phyloP scores from a whole-genome alignment of 1,140 invertebrate genomes.

The Mactra quadrangularis region DNA sequence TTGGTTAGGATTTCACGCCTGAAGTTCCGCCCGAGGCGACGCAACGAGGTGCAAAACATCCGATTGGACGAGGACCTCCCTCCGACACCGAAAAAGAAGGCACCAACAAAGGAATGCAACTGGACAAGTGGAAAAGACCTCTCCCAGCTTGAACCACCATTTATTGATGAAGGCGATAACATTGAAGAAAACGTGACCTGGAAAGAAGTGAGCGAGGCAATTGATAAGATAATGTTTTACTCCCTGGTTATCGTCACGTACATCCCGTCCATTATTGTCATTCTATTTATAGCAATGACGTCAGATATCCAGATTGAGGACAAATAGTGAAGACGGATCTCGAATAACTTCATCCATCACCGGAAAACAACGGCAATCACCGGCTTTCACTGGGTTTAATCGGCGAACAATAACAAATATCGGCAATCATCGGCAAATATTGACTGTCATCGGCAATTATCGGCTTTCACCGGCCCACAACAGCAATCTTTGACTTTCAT shows the following conservation, averaged over 20 bases:
- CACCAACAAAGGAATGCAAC: background rate
- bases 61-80: no score
- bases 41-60: background rate
- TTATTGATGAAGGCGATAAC: background rate
- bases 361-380: no score
- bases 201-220: slow-evolving; percentile 12
- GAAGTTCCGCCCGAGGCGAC: background rate
- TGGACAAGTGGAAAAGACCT: background rate
- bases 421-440: no score
- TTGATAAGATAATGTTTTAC: slow-evolving; percentile 23
- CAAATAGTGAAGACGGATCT: no score
- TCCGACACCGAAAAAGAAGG: background rate
- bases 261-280: background rate
- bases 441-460: no score
- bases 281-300: background rate
- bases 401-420: no score
- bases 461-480: no score
- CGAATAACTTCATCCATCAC: no score
- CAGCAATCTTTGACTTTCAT: no score
- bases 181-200: background rate
- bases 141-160: background rate
- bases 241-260: background rate
- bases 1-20: background rate
- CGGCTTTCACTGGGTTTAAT: no score
- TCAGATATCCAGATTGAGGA: no score